Evolutionary conservation across 2,797 vertebrate species (phyloP).

Genomic region (Rhinella marina): DNA sequence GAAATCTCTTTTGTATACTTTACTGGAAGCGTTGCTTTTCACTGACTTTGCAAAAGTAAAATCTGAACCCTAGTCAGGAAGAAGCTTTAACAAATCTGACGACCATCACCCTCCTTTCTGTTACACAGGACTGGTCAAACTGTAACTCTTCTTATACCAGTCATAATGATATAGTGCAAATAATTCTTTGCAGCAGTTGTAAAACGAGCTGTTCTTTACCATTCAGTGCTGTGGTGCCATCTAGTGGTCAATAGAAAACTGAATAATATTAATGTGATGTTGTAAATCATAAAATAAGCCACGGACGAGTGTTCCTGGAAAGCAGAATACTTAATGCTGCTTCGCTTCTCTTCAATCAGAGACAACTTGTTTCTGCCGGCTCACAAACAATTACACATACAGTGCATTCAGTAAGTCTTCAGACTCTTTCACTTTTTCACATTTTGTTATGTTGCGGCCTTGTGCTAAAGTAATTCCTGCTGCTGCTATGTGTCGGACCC

Average conservation of each 20-base stretch:
- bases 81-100: background rate
- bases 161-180: background rate
- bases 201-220: background rate
- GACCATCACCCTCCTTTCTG: background rate
- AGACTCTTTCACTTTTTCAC: no score
- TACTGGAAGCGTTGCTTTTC: background rate
- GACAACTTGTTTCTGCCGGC: background rate
- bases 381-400: background rate
- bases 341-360: background rate
- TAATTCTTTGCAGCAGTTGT: slow-evolving; percentile 1
- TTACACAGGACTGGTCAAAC: background rate
- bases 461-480: no score
- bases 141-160: background rate
- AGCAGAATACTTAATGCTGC: background rate
- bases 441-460: no score
- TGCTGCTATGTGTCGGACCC: no score
- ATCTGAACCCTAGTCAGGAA: background rate
- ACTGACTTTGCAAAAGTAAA: no score
- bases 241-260: slow-evolving; percentile 10
- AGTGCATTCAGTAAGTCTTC: no score
- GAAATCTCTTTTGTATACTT: background rate
- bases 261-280: background rate
- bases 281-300: background rate
- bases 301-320: background rate
- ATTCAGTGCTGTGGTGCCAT: background rate